Evolutionary conservation across 2,888 invertebrate genomes (phyloP).

Genomic region (Periphyllus acericola): DNA sequence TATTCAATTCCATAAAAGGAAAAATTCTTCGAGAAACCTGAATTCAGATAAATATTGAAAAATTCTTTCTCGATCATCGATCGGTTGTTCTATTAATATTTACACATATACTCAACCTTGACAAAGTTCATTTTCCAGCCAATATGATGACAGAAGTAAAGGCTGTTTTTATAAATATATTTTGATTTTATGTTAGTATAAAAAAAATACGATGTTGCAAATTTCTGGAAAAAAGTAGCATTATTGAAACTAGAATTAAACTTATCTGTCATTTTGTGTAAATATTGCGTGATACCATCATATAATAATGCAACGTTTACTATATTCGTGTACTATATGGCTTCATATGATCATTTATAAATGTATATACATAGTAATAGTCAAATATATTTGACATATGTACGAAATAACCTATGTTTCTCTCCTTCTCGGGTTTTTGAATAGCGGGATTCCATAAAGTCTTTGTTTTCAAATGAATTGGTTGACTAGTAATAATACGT

Average conservation of each 20-base stretch:
- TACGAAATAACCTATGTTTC: neutral
- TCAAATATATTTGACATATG: too few species aligned
- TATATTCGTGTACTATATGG: too few species aligned
- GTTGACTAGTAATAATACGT: neutral
- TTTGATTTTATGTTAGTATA: too few species aligned
- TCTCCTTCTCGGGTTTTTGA: neutral
- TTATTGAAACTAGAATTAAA: too few species aligned
- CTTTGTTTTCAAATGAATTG: neutral
- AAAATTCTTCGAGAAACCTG: conserved; percentile 43
- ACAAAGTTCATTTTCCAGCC: neutral
- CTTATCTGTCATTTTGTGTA: too few species aligned
- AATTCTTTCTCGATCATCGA: neutral
- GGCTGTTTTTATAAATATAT: too few species aligned
- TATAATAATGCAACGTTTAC: too few species aligned
- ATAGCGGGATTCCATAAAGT: neutral
- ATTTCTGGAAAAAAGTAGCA: too few species aligned
- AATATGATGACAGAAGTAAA: neutral
- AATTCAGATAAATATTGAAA: conserved; percentile 33
- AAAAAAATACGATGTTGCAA: too few species aligned
- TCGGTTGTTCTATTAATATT: conserved; percentile 17
- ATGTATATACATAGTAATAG: too few species aligned
- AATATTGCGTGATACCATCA: too few species aligned
- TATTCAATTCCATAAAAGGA: conserved; percentile 39
- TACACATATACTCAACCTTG: neutral
- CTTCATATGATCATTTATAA: too few species aligned